phyloP scores from a whole-genome alignment of 2,888 invertebrate species.

The Protophormia terraenovae region DNA sequence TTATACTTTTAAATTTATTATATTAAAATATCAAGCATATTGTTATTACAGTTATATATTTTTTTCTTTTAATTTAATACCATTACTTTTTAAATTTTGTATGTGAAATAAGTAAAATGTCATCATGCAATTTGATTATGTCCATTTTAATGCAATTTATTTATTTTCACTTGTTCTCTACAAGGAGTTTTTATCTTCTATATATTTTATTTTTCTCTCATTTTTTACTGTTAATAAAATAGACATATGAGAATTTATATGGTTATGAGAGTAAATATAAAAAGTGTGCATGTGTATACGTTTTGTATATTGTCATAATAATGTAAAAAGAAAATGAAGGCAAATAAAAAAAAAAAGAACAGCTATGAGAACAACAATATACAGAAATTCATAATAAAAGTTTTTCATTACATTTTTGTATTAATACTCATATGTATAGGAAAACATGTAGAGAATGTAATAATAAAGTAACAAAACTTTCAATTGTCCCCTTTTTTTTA shows the following conservation, averaged over 20 bases:
- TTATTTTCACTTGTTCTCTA: conserved; percentile 25
- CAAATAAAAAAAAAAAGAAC: neutral
- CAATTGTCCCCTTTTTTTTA: conserved; percentile 21
- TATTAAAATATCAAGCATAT: neutral
- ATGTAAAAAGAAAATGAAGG: neutral
- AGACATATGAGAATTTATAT: neutral
- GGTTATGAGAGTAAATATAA: neutral
- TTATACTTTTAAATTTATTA: neutral
- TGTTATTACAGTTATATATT: neutral
- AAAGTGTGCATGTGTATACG: neutral
- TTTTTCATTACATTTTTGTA: neutral
- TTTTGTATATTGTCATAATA: neutral
- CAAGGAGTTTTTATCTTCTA: neutral
- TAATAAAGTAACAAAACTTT: conserved; percentile 19
- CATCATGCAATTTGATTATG: conserved; percentile 31
- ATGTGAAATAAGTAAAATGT: conserved; percentile 16
- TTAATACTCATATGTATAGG: neutral
- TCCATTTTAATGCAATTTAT: conserved; percentile 40
- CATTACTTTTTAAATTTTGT: conserved; percentile 3
- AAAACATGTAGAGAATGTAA: neutral
- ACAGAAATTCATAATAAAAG: neutral
- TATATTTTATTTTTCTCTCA: neutral
- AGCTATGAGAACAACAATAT: no score
- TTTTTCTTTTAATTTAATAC: neutral
- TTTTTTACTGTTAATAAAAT: conserved; percentile 4